Percentiles rank a stretch among this genome's conserved stretches.
These are phyloP conservation scores for Aquatica leii DNA, from an alignment of 2,888 invertebrate species.

Conservation along the genomic window DNA sequence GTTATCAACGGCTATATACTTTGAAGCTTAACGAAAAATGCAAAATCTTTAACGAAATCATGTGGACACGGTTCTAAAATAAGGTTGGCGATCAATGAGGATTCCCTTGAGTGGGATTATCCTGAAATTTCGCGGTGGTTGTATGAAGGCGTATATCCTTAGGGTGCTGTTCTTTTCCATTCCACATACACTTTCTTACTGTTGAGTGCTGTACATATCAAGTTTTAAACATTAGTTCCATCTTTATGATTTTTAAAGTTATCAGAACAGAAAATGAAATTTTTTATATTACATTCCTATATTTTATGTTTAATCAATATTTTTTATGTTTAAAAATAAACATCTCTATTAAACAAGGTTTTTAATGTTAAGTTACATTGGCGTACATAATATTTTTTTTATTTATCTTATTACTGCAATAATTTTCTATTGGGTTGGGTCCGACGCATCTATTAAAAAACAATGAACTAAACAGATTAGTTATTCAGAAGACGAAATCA, in stretches of 20 bases:
- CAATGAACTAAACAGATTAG: conserved; percentile 34
- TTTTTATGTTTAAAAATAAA: too few species aligned
- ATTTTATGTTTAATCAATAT: too few species aligned
- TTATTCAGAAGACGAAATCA: conserved; percentile 33
- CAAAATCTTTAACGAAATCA: conserved; percentile 30
- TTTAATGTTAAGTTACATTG: too few species aligned
- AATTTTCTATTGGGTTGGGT: too few species aligned
- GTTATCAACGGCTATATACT: neutral
- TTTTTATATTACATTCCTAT: neutral
- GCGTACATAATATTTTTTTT: too few species aligned
- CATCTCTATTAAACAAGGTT: too few species aligned
- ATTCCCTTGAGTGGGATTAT: conserved; percentile 40
- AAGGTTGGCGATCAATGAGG: conserved; percentile 39
- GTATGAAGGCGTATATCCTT: conserved; percentile 39
- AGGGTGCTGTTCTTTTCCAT: conserved; percentile 39
- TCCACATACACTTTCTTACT: conserved; percentile 37
- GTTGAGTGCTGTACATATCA: conserved; percentile 30
- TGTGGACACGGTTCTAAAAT: conserved; percentile 39
- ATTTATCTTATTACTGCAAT: too few species aligned
- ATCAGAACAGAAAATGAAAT: neutral
- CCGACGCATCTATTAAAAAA: too few species aligned
- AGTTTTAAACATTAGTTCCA: conserved; percentile 26
- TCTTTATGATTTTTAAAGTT: neutral
- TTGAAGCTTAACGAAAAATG: conserved; percentile 24
- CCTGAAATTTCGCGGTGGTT: conserved; percentile 39